phyloP scores from a whole-genome alignment of 2,113 vertebrate species.

The Aramus guarauna region DNA sequence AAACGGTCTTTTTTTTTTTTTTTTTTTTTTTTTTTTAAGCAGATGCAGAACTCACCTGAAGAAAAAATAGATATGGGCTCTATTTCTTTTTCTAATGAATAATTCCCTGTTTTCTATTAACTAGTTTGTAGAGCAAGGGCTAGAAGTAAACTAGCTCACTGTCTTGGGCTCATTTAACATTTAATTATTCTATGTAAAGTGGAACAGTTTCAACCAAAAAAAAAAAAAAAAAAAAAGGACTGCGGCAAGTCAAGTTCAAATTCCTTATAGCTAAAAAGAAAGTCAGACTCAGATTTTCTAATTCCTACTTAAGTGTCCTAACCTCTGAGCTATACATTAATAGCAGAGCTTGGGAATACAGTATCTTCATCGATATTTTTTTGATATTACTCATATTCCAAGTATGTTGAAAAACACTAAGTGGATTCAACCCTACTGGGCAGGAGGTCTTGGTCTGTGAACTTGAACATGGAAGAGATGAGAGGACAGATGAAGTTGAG shows the following conservation, averaged over 20 bases:
- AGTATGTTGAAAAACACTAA: neutral
- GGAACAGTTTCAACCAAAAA: neutral
- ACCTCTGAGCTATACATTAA: neutral
- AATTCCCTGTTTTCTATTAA: neutral
- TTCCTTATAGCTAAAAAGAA: neutral
- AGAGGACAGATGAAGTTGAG: neutral
- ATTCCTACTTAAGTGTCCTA: neutral
- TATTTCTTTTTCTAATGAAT: neutral
- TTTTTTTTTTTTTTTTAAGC: neutral
- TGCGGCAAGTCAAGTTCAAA: neutral
- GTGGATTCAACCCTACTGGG: neutral
- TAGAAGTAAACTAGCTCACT: neutral
- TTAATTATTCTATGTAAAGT: neutral
- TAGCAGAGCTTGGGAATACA: neutral
- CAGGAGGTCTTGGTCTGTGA: neutral
- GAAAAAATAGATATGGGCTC: neutral
- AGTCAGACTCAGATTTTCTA: neutral
- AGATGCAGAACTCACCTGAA: neutral
- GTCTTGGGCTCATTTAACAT: neutral
- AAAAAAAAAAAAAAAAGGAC: fast-evolving
- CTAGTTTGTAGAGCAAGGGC: neutral
- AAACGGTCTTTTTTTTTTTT: neutral
- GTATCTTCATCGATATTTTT: neutral
- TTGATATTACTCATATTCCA: neutral
- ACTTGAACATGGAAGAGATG: neutral